phyloP scores from a whole-genome alignment of 2,797 vertebrate species.

The Peromyscus melanophrys region DNA sequence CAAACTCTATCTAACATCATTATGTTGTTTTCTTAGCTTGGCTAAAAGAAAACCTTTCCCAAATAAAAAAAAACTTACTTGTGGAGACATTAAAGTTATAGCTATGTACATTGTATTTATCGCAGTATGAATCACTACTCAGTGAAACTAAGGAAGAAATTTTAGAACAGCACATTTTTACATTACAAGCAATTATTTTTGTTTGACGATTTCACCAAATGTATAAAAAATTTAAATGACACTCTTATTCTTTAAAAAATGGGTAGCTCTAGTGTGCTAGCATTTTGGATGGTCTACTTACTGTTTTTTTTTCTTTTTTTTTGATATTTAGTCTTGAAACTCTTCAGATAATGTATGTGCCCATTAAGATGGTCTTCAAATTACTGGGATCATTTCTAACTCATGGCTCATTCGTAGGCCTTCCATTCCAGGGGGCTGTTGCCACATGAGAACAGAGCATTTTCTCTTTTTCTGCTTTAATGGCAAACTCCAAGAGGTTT shows the following conservation, averaged over 20 bases:
- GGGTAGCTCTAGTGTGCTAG: conserved; percentile 23
- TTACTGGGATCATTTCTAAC: conserved; percentile 26
- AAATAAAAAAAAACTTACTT: conserved; percentile 68
- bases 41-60: conserved; percentile 70
- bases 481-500: conserved; percentile 7
- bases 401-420: background rate
- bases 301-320: conserved; percentile 36
- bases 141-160: conserved; percentile 57
- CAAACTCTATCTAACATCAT: conserved; percentile 79
- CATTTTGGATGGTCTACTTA: background rate
- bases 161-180: conserved; percentile 51
- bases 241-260: conserved; percentile 74
- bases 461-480: background rate
- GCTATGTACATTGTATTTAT: conserved; percentile 3
- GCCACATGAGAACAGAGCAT: background rate
- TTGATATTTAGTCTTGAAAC: conserved; percentile 45
- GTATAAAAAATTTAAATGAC: conserved; percentile 59
- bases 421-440: background rate
- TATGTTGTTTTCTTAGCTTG: conserved; percentile 62
- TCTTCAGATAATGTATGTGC: background rate
- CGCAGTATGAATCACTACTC: conserved; percentile 49
- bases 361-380: conserved; percentile 49
- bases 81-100: conserved; percentile 55
- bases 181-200: conserved; percentile 59
- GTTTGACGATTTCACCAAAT: conserved; percentile 79